Evolutionary conservation across 2,113 vertebrate species (phyloP), one percentile per base, ranked within the genome.

Genomic region (Mixornis gularis): DNA sequence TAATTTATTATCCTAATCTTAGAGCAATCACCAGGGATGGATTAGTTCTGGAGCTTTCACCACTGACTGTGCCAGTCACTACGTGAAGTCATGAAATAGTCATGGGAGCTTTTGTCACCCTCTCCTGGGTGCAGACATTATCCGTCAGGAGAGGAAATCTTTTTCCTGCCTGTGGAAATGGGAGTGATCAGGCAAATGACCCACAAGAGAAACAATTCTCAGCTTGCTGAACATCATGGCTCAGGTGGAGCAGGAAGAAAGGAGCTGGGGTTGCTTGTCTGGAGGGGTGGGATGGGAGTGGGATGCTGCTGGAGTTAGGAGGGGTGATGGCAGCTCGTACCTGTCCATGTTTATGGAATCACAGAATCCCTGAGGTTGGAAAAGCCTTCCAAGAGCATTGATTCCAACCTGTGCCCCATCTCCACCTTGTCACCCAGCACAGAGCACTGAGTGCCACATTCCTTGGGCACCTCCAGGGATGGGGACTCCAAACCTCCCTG

Each of bases 1-100:
- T 18, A 44, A 74, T 79, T 88, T 72, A 40, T 40, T 53, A 69
- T 30, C 55, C n/a, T 65, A 62, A 80, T 77, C 44, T 83, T 80
- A 62, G 51, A 83, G 46, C 62, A 72, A 26, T 44, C 68, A 62
- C 14, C 21, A 17, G 53, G 77, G 55, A 56, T 40, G 25, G 62
- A 65, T 66, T 60, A 17, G 44, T 73, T 86, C 64, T 89, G 87
- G 59, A 89, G 64, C 55, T 73, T 73, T 91, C 87, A 20, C 27
- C 70, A 17, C 41, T 63, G 79, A 36, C 56, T 52, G 26, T 86
- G 72, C 43, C 79, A 79, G 72, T 53, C 40, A 4, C 64, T 66
- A 79, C 1, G 4, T 43, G 22, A 56, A 88, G 41, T 65, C 44
- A 69, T 83, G 58, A 83, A 92, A 85, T 52, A 82, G 58, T 64